Evolutionary conservation across 2,888 invertebrate genomes (phyloP), one percentile per base, ranked within the genome.

Genomic region (Acleris cristana): DNA sequence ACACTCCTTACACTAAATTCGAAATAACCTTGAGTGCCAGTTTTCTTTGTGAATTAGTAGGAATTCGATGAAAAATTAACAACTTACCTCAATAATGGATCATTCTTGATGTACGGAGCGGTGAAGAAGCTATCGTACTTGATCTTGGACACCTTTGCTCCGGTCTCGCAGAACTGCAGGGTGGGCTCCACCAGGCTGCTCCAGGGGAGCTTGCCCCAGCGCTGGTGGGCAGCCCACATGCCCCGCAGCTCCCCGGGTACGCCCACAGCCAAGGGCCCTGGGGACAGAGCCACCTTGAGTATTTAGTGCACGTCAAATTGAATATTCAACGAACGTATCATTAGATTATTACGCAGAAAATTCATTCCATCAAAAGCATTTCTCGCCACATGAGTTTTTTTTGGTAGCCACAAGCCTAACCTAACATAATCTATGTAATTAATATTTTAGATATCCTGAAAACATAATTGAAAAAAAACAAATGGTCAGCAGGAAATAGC

Each of bases 231-330:
- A 55, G 93, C 90, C 94, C 95, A 95, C 87, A 97, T 96, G 0
- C 98, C 98, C 55, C 94, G 92, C 0, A 98, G 84, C 82, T 98
- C 98, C 0, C 97, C 97, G 0, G 98, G 98, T 0, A 98, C 95
- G 0, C 94, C 98, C 6, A 97, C 94, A 0, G 97, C 90, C 62
- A 95, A 80, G 0, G 95, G 94, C 21, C 96, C 96, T 94, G 79
- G 19, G 62, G 83, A 44, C 52, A 14, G 16, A 34, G 10, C 34
- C 6, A 45, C 30, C 3, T 45, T 44, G 14, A 12, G 8, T 12
- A 23, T 7, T 55, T 63, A 64, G 14, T 14, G 3, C 4, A 40
- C 14, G 14, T 30, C 8, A 30, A 30, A 30, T 8, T 8, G 30
- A 26, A 6, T 26, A 26, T 26, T 26, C 26, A 5, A 6, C 26